These are phyloP conservation scores for Druon quercuslanigerum DNA, from an alignment of 1,140 invertebrate species.

Conservation along the genomic window DNA sequence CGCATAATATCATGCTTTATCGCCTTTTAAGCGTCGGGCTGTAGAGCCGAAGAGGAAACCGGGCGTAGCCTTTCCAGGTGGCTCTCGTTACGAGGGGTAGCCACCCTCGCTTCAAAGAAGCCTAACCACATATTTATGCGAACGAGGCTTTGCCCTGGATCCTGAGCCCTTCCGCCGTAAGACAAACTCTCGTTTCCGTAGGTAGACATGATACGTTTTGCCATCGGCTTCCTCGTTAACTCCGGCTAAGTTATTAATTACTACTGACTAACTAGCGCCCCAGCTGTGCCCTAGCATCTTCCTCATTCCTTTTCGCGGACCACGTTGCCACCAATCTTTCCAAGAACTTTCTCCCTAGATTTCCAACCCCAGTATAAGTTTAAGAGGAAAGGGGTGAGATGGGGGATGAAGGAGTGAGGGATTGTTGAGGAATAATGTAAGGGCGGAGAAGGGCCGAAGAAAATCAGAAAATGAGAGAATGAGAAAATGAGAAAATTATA, in stretches of 20 bases:
- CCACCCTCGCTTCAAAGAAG: slow-evolving; percentile 5
- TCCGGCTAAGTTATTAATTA: slow-evolving; percentile 70
- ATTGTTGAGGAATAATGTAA: background rate
- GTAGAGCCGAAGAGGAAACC: background rate
- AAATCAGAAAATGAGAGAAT: too few species aligned
- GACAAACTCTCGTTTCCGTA: slow-evolving; percentile 38
- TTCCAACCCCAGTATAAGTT: slow-evolving; percentile 43
- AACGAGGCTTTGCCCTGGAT: slow-evolving; percentile 38
- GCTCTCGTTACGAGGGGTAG: slow-evolving; percentile 15
- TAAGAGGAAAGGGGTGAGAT: background rate
- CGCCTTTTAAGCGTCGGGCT: slow-evolving; percentile 10
- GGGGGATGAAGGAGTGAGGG: background rate
- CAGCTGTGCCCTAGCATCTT: slow-evolving; percentile 62
- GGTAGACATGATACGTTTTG: slow-evolving; percentile 48
- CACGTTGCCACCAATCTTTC: too few species aligned
- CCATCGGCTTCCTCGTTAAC: slow-evolving; percentile 66
- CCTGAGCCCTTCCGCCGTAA: slow-evolving; percentile 36
- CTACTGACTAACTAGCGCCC: slow-evolving; percentile 65
- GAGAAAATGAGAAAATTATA: too few species aligned
- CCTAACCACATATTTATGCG: slow-evolving; percentile 42
- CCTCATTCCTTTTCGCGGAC: slow-evolving; percentile 49
- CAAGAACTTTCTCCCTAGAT: slow-evolving; percentile 52
- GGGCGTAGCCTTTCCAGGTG: slow-evolving; percentile 4
- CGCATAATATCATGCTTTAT: slow-evolving; percentile 22
- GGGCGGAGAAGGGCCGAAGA: too few species aligned